Evolutionary conservation across 2,113 vertebrate genomes (phyloP).

Genomic region (Puntigrus tetrazona): DNA sequence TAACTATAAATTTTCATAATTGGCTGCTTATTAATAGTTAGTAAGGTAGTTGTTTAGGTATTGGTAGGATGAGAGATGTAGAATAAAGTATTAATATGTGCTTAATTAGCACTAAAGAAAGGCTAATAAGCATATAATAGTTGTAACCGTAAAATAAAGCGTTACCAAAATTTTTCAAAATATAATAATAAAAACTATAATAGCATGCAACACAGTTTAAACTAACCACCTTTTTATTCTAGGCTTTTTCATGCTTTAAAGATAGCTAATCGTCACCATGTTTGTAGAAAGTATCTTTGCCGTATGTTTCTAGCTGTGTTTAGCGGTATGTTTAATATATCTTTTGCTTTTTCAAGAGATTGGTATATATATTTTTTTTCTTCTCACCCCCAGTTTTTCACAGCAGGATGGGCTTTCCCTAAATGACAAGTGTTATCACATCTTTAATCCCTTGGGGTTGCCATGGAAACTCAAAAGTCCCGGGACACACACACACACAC

Average conservation of each 20-base stretch:
- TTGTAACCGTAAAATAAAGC: too few relatives aligned
- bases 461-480: conserved; percentile 20
- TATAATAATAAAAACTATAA: too few relatives aligned
- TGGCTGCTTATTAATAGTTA: too few relatives aligned
- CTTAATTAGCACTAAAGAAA: too few relatives aligned
- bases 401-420: not conserved
- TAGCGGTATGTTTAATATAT: not conserved
- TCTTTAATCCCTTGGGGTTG: conserved; percentile 16
- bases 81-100: too few relatives aligned
- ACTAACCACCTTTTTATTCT: too few relatives aligned
- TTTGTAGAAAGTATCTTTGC: not conserved
- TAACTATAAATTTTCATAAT: too few relatives aligned
- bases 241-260: not conserved
- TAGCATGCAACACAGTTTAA: too few relatives aligned
- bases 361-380: not conserved
- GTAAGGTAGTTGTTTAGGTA: too few relatives aligned
- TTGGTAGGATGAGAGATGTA: too few relatives aligned
- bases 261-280: not conserved
- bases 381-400: not conserved
- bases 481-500: not conserved
- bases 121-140: too few relatives aligned
- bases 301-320: not conserved
- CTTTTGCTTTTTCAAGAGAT: not conserved
- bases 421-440: conserved; percentile 21
- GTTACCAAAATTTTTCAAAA: too few relatives aligned